Evolutionary conservation across 2,888 invertebrate genomes (phyloP).

Genomic region (Aleiodes testaceus): DNA sequence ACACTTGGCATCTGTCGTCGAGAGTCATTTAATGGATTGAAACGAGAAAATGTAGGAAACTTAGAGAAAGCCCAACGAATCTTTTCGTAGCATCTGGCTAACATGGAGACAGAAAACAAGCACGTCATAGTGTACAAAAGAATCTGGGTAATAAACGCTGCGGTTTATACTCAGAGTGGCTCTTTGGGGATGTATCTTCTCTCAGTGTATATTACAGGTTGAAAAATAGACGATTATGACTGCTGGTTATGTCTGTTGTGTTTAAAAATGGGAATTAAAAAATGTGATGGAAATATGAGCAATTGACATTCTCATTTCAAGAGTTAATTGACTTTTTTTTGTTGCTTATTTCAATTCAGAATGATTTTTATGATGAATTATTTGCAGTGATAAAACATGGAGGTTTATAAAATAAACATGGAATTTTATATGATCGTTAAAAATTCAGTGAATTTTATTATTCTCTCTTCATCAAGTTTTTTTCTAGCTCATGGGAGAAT

Average conservation of each 20-base stretch:
- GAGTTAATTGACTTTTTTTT: no score
- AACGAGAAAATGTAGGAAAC: not conserved
- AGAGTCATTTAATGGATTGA: not conserved
- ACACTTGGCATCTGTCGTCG: constrained; percentile 16
- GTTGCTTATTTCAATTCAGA: no score
- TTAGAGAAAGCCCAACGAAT: constrained; percentile 13
- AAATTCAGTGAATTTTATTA: no score
- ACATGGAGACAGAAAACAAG: constrained; percentile 2
- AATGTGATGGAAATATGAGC: no score
- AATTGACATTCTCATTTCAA: no score
- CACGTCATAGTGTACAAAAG: constrained; percentile 25
- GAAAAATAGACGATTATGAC: not conserved
- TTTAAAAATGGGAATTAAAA: not conserved
- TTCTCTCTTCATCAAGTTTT: no score
- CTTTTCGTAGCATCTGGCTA: constrained; percentile 21
- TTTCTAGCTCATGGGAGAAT: no score
- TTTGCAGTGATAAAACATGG: no score
- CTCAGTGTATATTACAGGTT: not conserved
- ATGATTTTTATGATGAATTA: no score
- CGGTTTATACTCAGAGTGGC: constrained; percentile 18
- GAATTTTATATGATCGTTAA: no score
- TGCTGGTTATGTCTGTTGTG: not conserved
- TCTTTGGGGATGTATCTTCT: constrained; percentile 13
- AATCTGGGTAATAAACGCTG: constrained; percentile 31
- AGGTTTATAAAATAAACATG: no score